Conservation (phyloP, 2,797 vertebrate species). For the Oreochromis grahami region DNA sequence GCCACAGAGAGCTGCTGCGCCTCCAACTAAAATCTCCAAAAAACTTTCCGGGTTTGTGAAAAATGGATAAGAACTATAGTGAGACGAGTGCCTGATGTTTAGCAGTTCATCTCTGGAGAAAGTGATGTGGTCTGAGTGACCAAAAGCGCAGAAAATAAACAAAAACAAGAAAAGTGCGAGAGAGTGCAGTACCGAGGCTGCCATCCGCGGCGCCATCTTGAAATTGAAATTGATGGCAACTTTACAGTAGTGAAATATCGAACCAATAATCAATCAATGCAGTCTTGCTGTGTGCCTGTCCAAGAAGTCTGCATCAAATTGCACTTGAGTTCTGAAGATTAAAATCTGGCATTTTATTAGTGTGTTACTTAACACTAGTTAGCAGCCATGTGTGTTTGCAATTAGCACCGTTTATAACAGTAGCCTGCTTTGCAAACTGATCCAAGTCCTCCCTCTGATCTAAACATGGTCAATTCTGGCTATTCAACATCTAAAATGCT, state of each 20-base stretch:
- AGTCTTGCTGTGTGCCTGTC: background rate
- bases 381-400: background rate
- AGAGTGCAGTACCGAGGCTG: too few relatives aligned
- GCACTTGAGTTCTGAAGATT: background rate
- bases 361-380: background rate
- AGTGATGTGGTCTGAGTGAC: too few relatives aligned
- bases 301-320: background rate
- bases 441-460: background rate
- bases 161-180: too few relatives aligned
- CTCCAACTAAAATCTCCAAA: too few relatives aligned
- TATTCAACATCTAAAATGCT: background rate
- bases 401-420: background rate
- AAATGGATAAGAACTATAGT: too few relatives aligned
- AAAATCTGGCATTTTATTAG: background rate
- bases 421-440: background rate
- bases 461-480: background rate
- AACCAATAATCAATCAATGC: background rate
- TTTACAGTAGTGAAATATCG: background rate
- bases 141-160: too few relatives aligned
- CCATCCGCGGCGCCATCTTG: too few relatives aligned
- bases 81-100: too few relatives aligned
- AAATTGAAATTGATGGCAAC: too few relatives aligned
- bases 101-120: too few relatives aligned
- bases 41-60: too few relatives aligned
- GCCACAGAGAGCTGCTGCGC: too few relatives aligned